These are phyloP conservation scores for Morbakka virulenta DNA, from an alignment of 30 jellyfish, hydroid and myxozoan species.

Conservation along the genomic window DNA sequence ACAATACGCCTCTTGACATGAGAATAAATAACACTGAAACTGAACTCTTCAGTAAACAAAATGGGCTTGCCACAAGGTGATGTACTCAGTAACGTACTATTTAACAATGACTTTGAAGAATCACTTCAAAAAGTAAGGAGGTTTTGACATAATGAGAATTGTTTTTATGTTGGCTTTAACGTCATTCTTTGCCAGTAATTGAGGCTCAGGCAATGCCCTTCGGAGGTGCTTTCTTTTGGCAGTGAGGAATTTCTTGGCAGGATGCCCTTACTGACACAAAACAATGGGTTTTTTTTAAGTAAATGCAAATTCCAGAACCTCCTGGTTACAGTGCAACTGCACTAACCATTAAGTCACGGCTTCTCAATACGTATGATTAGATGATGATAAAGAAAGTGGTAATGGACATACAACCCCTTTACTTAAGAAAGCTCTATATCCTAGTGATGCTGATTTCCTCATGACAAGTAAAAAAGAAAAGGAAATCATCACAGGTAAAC, in stretches of 20 bases:
- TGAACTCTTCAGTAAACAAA: constrained; percentile 33
- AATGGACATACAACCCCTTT: background rate
- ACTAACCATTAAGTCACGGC: no score
- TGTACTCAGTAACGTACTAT: constrained; percentile 25
- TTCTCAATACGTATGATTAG: no score
- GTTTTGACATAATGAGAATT: background rate
- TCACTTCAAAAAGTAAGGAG: constrained; percentile 33
- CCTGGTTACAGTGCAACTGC: no score
- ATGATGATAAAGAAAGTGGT: constrained; percentile 1
- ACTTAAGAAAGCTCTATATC: constrained; percentile 30
- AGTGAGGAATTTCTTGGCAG: no score
- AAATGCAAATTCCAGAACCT: no score
- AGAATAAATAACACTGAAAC: constrained; percentile 29
- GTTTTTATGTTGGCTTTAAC: no score
- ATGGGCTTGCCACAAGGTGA: constrained; percentile 56
- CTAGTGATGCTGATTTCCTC: constrained; percentile 34
- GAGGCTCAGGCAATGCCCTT: no score
- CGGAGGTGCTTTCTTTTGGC: no score
- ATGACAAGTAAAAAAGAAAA: constrained; percentile 22
- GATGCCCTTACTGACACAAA: no score
- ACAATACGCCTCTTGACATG: constrained; percentile 33
- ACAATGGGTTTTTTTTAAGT: no score
- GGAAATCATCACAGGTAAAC: constrained; percentile 20
- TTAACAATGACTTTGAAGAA: constrained; percentile 22
- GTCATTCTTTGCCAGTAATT: no score